Conservation (phyloP, 2,113 vertebrate species). For the Micronycteris hirsuta region DNA sequence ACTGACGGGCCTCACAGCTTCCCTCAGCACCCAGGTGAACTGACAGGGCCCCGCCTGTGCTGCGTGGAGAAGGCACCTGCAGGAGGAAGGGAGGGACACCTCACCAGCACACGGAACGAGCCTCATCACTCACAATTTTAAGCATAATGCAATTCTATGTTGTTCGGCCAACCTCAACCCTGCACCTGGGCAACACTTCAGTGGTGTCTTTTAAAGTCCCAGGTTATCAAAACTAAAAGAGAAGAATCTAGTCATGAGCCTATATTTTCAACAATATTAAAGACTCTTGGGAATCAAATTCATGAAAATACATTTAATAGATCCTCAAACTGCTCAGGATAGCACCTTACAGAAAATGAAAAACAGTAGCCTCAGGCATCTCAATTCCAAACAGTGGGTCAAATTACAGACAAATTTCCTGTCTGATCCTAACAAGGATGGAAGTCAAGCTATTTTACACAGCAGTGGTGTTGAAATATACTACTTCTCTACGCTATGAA, state of each 20-base stretch:
- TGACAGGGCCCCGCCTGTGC: neutral
- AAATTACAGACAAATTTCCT: neutral
- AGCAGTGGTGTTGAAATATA: neutral
- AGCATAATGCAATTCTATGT: neutral
- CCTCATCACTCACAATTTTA: neutral
- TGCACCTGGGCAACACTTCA: neutral
- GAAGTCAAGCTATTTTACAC: neutral
- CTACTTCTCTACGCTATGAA: slow-evolving; percentile 33
- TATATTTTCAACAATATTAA: neutral
- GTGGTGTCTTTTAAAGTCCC: neutral
- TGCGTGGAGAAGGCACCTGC: rapidly evolving
- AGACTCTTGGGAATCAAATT: neutral
- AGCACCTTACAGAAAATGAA: neutral
- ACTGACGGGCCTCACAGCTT: neutral
- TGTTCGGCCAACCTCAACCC: neutral
- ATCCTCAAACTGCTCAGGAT: neutral
- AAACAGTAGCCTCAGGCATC: neutral
- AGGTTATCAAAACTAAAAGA: neutral
- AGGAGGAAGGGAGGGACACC: neutral
- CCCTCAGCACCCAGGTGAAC: neutral
- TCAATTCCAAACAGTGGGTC: neutral
- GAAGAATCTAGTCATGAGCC: neutral
- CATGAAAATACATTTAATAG: neutral
- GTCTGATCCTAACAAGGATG: neutral
- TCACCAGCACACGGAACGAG: rapidly evolving